Conservation (phyloP, 1,140 invertebrate species). For the Leptinotarsa lineolata region DNA sequence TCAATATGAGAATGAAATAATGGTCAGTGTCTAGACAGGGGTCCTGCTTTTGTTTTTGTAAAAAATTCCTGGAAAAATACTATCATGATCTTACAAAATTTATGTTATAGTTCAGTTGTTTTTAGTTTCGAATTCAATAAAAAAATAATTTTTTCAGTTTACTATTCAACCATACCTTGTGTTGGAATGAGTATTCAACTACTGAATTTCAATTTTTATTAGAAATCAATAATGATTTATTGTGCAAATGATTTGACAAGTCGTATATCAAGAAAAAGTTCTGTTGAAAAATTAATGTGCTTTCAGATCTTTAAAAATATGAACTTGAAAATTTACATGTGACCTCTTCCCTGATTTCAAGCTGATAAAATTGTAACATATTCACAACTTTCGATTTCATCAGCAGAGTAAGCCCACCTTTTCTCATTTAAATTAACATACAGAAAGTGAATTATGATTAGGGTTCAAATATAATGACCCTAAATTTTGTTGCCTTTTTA, state of each 20-base stretch:
- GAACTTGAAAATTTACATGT: background rate
- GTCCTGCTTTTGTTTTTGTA: too few species aligned
- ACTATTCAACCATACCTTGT: too few species aligned
- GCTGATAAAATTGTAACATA: background rate
- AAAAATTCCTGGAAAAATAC: too few species aligned
- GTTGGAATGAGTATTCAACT: too few species aligned
- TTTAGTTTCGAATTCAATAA: too few species aligned
- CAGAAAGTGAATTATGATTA: background rate
- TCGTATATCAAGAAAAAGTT: slow-evolving; percentile 16
- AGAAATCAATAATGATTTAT: background rate
- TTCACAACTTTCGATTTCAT: background rate
- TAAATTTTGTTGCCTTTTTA: background rate
- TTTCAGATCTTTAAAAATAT: too few species aligned
- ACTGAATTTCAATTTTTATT: too few species aligned
- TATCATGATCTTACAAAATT: too few species aligned
- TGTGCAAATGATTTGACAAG: slow-evolving; percentile 11
- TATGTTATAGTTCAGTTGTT: too few species aligned
- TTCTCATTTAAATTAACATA: background rate
- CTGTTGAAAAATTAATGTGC: background rate
- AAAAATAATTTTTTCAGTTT: too few species aligned
- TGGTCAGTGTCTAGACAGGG: too few species aligned
- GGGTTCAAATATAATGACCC: background rate
- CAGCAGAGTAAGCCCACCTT: background rate
- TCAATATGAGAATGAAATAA: too few species aligned
- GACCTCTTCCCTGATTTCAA: background rate